Base-by-base conservation (phyloP, 2,888 invertebrate species). In the Lithophane leautieri region DNA sequence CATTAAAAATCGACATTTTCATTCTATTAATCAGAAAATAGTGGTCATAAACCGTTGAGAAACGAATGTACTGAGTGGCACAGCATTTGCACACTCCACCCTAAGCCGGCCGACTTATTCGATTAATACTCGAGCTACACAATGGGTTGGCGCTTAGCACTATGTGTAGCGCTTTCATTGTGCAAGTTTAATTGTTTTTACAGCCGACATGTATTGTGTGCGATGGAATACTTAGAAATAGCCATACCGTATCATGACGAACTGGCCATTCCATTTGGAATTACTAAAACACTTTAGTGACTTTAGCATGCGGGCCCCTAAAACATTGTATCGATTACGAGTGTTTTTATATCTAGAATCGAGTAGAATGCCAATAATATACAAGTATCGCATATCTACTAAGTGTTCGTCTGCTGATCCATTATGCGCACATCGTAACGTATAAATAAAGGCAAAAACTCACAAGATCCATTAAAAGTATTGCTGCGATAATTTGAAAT, bases 401-500 rank as follows among this genome's bases (percentile, higher is more conserved):
- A 93, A 94, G 94, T 94, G 94, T 94, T 93, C 92, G 90, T 91
- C 92, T 92, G 91, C 94, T 94, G 94, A 95, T 95, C 94, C 95
- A 95, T 95, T 94, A 95, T 95, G 95, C 95, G 94, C 94, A 95
- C 94, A 94, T 94, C 94, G 95, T 94, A 94, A 94, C 94, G 93
- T 94, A 95, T 95, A 95, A 95, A 95, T 95, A 95, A 95, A 95
- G 94, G 95, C 94, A 95, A 95, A 95, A 95, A 95, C 95, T 95
- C 95, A 93, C 94, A 94, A 95, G 94, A 95, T 95, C 95, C 95
- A 95, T 95, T 95, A 95, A 95, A 95, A 95, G 95, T 95, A 95
- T 95, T 95, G 94, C 94, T 93, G 87, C 90, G 88, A 90, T 90
- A 88, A 87, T 92, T 89, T 90, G 79, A 90, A 84, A 87, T 88